These are phyloP conservation scores for Eidolon dupreanum DNA, from an alignment of 2,797 vertebrate species.

Conservation along the genomic window DNA sequence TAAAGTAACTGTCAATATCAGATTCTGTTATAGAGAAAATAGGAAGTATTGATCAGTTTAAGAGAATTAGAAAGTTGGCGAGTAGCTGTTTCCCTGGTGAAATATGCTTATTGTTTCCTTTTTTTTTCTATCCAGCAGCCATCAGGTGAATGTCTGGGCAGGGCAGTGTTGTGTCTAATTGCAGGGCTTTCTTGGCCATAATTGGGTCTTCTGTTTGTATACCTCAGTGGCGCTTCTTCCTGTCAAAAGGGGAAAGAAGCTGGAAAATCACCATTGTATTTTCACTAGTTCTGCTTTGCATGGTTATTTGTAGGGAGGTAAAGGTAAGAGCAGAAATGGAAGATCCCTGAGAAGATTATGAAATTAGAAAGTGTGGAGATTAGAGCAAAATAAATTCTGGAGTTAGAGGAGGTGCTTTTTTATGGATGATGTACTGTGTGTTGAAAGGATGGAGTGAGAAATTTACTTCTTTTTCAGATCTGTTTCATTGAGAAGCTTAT, in stretches of 20 bases:
- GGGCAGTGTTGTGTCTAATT: not conserved
- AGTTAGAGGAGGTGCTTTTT: not conserved
- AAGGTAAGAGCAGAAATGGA: constrained; percentile 11
- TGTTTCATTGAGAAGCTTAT: not conserved
- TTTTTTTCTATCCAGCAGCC: not conserved
- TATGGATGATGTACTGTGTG: not conserved
- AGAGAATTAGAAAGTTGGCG: not conserved
- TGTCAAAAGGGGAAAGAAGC: not conserved
- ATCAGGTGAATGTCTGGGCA: not conserved
- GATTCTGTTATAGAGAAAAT: not conserved
- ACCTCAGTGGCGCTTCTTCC: not conserved
- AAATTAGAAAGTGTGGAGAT: not conserved
- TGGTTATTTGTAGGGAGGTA: not conserved
- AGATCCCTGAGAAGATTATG: not conserved
- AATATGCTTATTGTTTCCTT: not conserved
- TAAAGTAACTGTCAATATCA: not conserved
- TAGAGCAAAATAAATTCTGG: not conserved
- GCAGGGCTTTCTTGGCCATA: not conserved
- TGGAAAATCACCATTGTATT: not conserved
- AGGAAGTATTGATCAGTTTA: not conserved
- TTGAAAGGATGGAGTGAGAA: constrained; percentile 21
- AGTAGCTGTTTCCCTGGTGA: not conserved
- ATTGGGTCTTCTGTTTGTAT: not conserved
- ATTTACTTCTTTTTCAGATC: not conserved
- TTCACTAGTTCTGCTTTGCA: not conserved